A percentile compares a stretch with the other conserved stretches of the same genome.
phyloP scores from a whole-genome alignment of 2,113 vertebrate species.

The Rafetus swinhoei region DNA sequence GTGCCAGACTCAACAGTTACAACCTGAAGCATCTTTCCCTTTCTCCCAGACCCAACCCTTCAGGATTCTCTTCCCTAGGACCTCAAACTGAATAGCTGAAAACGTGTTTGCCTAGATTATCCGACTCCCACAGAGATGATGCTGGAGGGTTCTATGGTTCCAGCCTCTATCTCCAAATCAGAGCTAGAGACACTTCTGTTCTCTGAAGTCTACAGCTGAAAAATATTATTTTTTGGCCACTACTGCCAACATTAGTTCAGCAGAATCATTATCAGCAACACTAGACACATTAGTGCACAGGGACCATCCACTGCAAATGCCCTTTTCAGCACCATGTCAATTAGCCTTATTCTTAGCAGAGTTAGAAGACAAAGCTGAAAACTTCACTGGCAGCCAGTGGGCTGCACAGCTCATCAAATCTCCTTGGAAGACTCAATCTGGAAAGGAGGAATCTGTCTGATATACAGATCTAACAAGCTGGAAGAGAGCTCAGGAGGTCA shows the following conservation, averaged over 20 bases:
- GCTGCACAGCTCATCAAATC: too few relatives aligned
- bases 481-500: too few relatives aligned
- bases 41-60: not conserved
- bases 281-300: not conserved
- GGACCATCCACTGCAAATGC: not conserved
- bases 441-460: not conserved
- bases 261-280: not conserved
- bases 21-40: not conserved
- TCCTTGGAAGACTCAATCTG: not conserved
- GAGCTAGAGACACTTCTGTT: not conserved
- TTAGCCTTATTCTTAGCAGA: not conserved
- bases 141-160: not conserved
- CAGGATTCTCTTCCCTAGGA: not conserved
- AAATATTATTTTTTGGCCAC: not conserved
- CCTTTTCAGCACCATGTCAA: not conserved
- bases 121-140: not conserved
- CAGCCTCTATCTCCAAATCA: not conserved
- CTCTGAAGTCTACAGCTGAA: not conserved
- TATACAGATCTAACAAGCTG: not conserved
- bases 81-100: not conserved
- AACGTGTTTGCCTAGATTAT: not conserved
- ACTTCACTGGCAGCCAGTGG: too few relatives aligned
- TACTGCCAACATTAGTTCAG: not conserved
- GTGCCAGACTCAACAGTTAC: too few relatives aligned
- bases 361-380: too few relatives aligned